Percentiles rank a stretch among this genome's conserved stretches.
phyloP scores from a whole-genome alignment of 2,888 invertebrate species.

The Sympetrum striolatum region DNA sequence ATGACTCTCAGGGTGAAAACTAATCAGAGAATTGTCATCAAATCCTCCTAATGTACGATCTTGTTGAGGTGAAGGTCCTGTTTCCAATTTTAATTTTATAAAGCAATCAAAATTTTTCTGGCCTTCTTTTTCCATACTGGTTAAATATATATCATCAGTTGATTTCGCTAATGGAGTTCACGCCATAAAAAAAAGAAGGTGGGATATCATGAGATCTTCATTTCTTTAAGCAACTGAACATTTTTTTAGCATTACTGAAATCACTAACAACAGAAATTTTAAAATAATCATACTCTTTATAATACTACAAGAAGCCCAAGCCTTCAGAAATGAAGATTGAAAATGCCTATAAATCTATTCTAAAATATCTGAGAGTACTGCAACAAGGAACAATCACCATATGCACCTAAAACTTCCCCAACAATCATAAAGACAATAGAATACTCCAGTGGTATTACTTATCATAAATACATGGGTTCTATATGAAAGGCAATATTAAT shows the following conservation, averaged over 20 bases:
- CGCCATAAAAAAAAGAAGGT: conserved; percentile 26
- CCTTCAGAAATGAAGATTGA: conserved; percentile 10
- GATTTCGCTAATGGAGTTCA: conserved; percentile 20
- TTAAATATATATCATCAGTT: conserved; percentile 24
- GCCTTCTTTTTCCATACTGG: conserved; percentile 17
- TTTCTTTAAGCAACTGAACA: conserved; percentile 15
- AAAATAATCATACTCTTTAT: conserved; percentile 9
- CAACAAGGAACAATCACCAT: conserved; percentile 45
- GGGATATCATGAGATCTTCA: conserved; percentile 13
- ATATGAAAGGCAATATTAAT: conserved; percentile 13
- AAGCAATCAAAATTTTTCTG: neutral
- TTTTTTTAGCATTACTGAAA: neutral
- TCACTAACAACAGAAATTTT: neutral
- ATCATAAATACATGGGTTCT: conserved; percentile 1
- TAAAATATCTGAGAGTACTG: conserved; percentile 36
- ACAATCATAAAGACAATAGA: neutral
- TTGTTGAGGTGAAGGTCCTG: neutral
- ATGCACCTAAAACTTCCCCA: conserved; percentile 44
- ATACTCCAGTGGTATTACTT: neutral
- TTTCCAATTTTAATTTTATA: neutral
- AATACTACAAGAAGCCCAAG: conserved; percentile 32
- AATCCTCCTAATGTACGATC: neutral
- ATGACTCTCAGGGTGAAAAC: neutral
- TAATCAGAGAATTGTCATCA: neutral
- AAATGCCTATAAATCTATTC: conserved; percentile 36